phyloP scores from a whole-genome alignment of 92 coral and sea anemone species.

The Epizoanthus stellaris region DNA sequence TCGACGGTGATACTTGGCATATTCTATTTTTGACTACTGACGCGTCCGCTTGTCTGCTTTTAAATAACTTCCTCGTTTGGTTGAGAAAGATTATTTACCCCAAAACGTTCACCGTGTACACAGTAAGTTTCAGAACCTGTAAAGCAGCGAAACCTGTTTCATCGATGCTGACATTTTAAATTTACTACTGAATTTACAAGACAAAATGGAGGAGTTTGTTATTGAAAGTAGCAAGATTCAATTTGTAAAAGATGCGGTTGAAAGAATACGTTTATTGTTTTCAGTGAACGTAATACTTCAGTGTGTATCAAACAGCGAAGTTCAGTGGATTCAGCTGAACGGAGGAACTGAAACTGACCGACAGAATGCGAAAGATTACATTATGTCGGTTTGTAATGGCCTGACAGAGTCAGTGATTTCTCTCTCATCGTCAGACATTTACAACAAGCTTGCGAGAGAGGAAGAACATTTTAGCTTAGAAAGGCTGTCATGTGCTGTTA shows the following conservation, averaged over 20 bases:
- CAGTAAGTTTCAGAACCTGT: neutral
- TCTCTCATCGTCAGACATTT: constrained; percentile 19
- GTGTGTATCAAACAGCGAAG: constrained; percentile 48
- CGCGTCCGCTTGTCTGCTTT: neutral
- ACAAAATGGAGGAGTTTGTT: constrained; percentile 71
- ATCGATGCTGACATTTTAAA: neutral
- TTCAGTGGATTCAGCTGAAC: constrained; percentile 80
- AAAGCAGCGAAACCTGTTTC: neutral
- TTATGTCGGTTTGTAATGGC: constrained; percentile 34
- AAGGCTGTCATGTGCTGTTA: constrained; percentile 73
- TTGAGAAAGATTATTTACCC: neutral
- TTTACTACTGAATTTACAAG: neutral
- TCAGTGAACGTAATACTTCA: constrained; percentile 74
- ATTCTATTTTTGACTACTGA: constrained; percentile 38
- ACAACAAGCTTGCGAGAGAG: constrained; percentile 21
- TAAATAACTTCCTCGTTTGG: constrained; percentile 16
- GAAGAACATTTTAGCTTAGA: constrained; percentile 55
- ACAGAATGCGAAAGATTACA: constrained; percentile 68
- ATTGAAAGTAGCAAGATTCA: constrained; percentile 72
- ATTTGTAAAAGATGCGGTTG: constrained; percentile 60
- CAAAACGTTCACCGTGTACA: neutral
- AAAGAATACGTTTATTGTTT: constrained; percentile 73
- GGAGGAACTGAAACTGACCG: constrained; percentile 55
- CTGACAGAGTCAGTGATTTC: neutral
- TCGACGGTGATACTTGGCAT: neutral